Evolutionary conservation across 2,888 invertebrate genomes (phyloP), one percentile per base, ranked within the genome.

Genomic region (Bembecia ichneumoniformis): DNA sequence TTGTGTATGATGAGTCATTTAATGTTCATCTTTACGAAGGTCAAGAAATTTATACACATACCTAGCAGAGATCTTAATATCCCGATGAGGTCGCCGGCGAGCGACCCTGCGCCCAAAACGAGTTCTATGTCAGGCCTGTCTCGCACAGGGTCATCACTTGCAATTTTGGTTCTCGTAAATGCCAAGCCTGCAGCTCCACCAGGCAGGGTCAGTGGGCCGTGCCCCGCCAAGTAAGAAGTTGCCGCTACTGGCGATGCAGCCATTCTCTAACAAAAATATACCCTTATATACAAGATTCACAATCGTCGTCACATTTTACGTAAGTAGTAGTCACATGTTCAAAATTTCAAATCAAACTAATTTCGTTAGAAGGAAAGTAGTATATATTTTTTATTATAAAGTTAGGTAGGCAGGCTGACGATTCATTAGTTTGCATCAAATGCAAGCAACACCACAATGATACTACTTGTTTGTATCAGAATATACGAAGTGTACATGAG

Each of bases 121-220:
- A 96, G 78, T 70, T 96, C 95, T 52, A 96, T 90, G 62, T 96
- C 94, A 0, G 96, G 93, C 52, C 96, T 89, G 55, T 93, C 93
- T 0, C 92, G 90, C 60, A 91, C 90, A 54, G 90, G 88, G 49
- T 87, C 84, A 1, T 66, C 58, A 10, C 40, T 62, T 0, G 90
- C 88, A 51, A 87, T 88, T 48, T 90, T 89, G 0, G 94, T 94
- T 52, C 92, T 90, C 0, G 93, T 64, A 69, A 95, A 95, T 0
- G 92, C 95, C 11, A 94, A 74, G 0, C 91, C 94, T 58, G 94
- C 91, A 0, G 94, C 93, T 0, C 94, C 94, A 0, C 94, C 94
- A 0, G 95, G 93, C 49, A 93, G 77, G 0, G 95, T 94, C 34
- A 92, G 88, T 0, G 94, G 93, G 0, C 95, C 95, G 35, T 78